phyloP scores from a whole-genome alignment of 2,113 vertebrate genomes.

The Osmerus mordax region DNA sequence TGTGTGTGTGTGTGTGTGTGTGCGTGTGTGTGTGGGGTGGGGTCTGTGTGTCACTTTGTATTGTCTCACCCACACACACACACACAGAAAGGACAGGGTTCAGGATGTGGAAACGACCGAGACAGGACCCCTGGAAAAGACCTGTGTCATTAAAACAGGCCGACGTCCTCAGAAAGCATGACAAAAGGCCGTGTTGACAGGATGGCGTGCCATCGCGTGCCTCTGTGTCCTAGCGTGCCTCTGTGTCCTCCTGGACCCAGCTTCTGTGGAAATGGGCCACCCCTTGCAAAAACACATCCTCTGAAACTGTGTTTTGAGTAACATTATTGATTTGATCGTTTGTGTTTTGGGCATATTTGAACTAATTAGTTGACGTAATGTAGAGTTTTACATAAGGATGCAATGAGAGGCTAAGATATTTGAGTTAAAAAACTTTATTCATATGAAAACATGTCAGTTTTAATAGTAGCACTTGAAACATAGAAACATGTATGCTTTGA shows the following conservation, averaged over 20 bases:
- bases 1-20: too few relatives aligned
- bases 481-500: not conserved
- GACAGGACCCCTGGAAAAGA: not conserved
- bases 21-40: too few relatives aligned
- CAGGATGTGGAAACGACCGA: constrained; percentile 3
- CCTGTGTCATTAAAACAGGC: constrained; percentile 21
- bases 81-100: not conserved
- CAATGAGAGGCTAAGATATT: not conserved
- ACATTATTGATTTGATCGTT: too few relatives aligned
- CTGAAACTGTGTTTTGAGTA: not conserved
- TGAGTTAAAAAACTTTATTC: not conserved
- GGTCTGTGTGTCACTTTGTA: too few relatives aligned
- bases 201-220: not conserved
- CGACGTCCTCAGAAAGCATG: not conserved
- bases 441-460: not conserved
- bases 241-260: not conserved
- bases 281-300: not conserved
- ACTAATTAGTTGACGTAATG: too few relatives aligned
- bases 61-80: not conserved
- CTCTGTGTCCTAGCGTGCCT: not conserved
- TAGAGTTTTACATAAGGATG: too few relatives aligned
- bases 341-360: too few relatives aligned
- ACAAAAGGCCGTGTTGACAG: not conserved
- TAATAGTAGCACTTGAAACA: not conserved
- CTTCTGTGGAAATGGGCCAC: not conserved